Percentiles rank a stretch among this genome's conserved stretches.
Evolutionary conservation across 2,797 vertebrate species (phyloP).

Genomic region (Garrulus glandarius): DNA sequence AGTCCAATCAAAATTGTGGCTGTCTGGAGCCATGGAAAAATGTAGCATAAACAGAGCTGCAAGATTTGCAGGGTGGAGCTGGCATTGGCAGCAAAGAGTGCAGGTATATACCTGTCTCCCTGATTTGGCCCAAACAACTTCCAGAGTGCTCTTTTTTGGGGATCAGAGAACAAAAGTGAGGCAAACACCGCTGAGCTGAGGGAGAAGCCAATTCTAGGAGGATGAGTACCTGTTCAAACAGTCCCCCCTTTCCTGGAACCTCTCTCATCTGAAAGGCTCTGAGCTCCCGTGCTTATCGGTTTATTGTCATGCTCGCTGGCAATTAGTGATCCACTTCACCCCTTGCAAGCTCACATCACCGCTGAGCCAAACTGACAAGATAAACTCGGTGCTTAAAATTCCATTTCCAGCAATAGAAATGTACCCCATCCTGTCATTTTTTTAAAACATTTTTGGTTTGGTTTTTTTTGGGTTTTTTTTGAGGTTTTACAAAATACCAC

Average conservation of each 20-base stretch:
- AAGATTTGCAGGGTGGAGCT: slow-evolving; percentile 50
- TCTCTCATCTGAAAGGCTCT: background rate
- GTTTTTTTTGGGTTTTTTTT: background rate
- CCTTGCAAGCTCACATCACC: background rate
- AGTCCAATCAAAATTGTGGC: slow-evolving; percentile 52
- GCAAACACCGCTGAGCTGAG: background rate
- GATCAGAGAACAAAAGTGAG: slow-evolving; percentile 42
- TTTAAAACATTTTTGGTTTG: background rate
- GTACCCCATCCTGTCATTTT: background rate
- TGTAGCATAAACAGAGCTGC: slow-evolving; percentile 44
- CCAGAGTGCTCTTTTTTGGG: background rate
- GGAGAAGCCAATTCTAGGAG: background rate
- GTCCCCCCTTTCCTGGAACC: background rate
- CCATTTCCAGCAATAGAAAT: slow-evolving; percentile 51
- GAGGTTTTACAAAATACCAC: background rate
- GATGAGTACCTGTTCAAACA: slow-evolving; percentile 33
- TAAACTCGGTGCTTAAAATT: slow-evolving; percentile 46
- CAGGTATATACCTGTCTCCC: slow-evolving; percentile 60
- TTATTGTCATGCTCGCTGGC: background rate
- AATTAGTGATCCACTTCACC: slow-evolving; percentile 8
- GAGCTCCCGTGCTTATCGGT: background rate
- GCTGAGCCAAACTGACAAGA: slow-evolving; percentile 44
- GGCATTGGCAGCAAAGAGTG: slow-evolving; percentile 4
- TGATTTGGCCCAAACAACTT: slow-evolving; percentile 23
- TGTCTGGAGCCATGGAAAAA: slow-evolving; percentile 61